Conservation (phyloP, 2,113 vertebrate genomes). For the Prunella fulvescens region DNA sequence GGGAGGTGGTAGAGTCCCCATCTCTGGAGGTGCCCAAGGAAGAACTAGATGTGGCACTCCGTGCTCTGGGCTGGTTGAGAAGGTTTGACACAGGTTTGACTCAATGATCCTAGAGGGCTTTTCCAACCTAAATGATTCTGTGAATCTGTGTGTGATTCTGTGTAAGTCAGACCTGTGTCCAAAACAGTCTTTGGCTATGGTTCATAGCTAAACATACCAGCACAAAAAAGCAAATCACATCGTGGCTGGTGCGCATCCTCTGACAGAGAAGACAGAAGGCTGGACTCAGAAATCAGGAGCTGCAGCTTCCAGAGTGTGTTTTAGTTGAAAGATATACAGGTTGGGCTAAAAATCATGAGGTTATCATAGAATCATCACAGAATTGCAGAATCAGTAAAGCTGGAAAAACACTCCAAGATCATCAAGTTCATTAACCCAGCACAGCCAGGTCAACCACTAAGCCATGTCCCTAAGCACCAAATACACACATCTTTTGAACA, state of each 20-base stretch:
- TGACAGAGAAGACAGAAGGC: neutral
- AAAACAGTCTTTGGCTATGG: neutral
- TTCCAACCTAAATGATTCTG: neutral
- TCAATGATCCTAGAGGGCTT: neutral
- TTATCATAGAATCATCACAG: neutral
- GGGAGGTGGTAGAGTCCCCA: neutral
- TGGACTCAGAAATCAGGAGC: neutral
- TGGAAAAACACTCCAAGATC: neutral
- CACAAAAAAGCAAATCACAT: neutral
- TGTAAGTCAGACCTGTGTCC: neutral
- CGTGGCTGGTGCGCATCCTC: neutral
- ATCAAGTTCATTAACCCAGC: neutral
- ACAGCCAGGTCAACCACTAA: neutral
- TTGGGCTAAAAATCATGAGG: neutral
- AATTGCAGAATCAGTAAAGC: neutral
- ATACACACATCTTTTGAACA: neutral
- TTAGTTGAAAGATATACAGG: neutral
- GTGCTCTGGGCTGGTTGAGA: neutral
- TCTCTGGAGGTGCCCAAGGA: neutral
- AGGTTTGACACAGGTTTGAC: neutral
- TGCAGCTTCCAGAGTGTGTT: neutral
- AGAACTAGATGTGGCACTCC: rapidly evolving
- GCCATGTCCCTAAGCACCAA: neutral
- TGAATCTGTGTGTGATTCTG: neutral
- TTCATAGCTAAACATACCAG: neutral